A percentile compares a stretch with the other conserved stretches of the same genome.
Conservation (phyloP, 2,888 invertebrate genomes). For the Hypolimnas misippus region DNA sequence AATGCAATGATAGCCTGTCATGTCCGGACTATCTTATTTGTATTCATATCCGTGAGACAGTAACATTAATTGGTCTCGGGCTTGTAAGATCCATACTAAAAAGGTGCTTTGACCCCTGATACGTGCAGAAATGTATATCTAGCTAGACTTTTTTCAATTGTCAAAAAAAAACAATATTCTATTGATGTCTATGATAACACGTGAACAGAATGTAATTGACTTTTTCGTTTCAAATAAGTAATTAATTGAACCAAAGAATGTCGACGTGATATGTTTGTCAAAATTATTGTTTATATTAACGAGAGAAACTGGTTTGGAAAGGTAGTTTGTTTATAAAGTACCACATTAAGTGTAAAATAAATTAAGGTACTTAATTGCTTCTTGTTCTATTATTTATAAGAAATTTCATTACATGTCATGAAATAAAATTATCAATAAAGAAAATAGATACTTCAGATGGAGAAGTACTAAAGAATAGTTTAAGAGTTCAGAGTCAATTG, state of each 20-base stretch:
- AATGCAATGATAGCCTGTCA: constrained; percentile 19
- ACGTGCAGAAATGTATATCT: constrained; percentile 60
- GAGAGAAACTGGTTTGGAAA: not conserved
- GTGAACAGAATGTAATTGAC: constrained; percentile 21
- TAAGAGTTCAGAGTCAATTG: too few species aligned
- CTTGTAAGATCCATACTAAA: constrained; percentile 67
- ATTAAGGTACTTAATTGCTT: not conserved
- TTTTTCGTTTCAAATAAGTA: constrained; percentile 19
- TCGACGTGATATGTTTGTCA: constrained; percentile 16
- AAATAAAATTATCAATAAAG: too few species aligned
- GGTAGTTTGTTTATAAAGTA: not conserved
- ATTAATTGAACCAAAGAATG: constrained; percentile 20
- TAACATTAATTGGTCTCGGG: constrained; percentile 69
- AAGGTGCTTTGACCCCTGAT: constrained; percentile 67
- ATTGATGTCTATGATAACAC: constrained; percentile 23
- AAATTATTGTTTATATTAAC: not conserved
- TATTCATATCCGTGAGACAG: constrained; percentile 61
- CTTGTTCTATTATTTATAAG: too few species aligned
- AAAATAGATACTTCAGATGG: too few species aligned
- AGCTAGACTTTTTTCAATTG: constrained; percentile 32
- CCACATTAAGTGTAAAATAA: not conserved
- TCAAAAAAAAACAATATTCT: constrained; percentile 44
- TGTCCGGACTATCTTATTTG: constrained; percentile 52
- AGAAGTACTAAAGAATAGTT: too few species aligned
- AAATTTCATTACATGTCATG: too few species aligned